phyloP scores from a whole-genome alignment of 37 sponge, comb jelly and placozoan species.

The Halisarca cf. caerulea region DNA sequence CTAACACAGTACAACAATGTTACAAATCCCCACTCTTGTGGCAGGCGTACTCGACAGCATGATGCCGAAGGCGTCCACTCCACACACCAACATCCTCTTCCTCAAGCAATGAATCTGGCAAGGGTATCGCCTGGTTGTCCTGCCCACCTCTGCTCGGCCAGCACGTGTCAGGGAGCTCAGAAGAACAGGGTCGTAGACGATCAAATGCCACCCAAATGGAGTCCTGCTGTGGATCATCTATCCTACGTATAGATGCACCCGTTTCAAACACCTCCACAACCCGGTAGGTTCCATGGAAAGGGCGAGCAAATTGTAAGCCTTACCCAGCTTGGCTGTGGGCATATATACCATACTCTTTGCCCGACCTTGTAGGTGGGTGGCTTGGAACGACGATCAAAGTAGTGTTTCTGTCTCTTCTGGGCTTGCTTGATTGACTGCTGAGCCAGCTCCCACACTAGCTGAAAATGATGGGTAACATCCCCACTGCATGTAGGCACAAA shows the following conservation, averaged over 20 bases:
- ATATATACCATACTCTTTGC: constrained; percentile 44
- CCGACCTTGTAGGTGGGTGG: constrained; percentile 1
- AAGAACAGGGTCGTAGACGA: constrained; percentile 38
- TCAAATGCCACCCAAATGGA: constrained; percentile 41
- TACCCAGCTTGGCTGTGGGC: constrained; percentile 37
- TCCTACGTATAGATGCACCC: neutral
- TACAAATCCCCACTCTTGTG: too few relatives aligned
- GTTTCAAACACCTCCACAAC: constrained; percentile 30
- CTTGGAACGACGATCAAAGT: constrained; percentile 24
- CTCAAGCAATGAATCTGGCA: too few relatives aligned
- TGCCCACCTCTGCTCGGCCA: too few relatives aligned
- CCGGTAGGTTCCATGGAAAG: constrained; percentile 50
- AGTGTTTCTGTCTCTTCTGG: constrained; percentile 43
- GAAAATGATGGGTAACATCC: neutral
- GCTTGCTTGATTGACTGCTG: constrained; percentile 19
- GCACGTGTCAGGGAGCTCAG: too few relatives aligned
- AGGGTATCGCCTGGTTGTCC: too few relatives aligned
- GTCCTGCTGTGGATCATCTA: constrained; percentile 21
- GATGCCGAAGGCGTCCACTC: too few relatives aligned
- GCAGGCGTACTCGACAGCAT: too few relatives aligned
- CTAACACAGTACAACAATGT: too few relatives aligned
- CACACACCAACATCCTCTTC: too few relatives aligned
- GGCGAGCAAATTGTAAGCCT: constrained; percentile 25
- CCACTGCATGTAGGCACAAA: constrained; percentile 40
- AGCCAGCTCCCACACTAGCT: constrained; percentile 25